Evolutionary conservation across 2,797 vertebrate species (phyloP), one percentile per base, ranked within the genome.

Genomic region (Chelmon rostratus): DNA sequence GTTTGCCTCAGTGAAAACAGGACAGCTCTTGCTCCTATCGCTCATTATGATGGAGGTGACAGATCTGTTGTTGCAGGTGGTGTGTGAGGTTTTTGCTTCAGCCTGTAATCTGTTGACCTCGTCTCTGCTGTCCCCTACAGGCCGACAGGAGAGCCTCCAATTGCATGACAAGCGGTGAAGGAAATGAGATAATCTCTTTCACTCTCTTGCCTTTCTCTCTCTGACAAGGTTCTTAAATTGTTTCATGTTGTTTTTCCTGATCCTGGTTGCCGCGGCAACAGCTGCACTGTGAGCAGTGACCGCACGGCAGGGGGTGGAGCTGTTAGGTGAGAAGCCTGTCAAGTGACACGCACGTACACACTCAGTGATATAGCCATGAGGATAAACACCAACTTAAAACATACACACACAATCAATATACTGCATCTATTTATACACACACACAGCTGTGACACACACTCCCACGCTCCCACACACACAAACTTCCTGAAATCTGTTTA

Each of bases 211-310:
- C 82, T 86, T 83, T 86, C 81, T 83, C 82, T 89, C 70, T 62
- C 90, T 90, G 84, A 93, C 89, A 91, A 69, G 78, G 54, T 81
- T 92, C 84, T 87, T 82, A 89, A 89, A 93, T 87, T 93, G 88
- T 93, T 91, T 91, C 82, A 88, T 85, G 82, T 90, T 94, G 92
- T 94, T 93, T 92, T 93, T 92, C 91, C 87, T 90, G 87, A 93
- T 93, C 86, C 82, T 25, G 50, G 92, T 94, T 89, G 79, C 91
- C 82, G 65, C 49, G 75, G 87, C 88, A 75, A 94, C 86, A 56
- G 79, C 86, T 88, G 74, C 49, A 82, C 89, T 79, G 82, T 77
- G 61, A 80, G 73, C 83, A 58, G 58, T 77, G 86, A 88, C 92
- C 53, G 88, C 92, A 94, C 90, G 91, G 76, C 92, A 94, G 82